Conservation (phyloP, 2,797 vertebrate genomes). For the Enteromius fasciolatus region DNA sequence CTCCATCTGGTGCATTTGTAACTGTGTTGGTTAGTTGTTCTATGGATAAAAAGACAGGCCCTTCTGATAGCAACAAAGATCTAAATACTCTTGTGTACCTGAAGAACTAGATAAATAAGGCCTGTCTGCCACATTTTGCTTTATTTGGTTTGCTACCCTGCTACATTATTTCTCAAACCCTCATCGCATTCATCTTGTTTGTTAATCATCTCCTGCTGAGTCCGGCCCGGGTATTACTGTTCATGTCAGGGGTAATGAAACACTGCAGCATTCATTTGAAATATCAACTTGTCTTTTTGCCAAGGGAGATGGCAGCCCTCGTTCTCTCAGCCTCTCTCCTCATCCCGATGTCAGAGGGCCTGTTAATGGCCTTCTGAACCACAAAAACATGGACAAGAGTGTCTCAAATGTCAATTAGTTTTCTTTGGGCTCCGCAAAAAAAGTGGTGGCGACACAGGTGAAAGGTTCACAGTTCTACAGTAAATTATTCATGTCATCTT, state of each 20-base stretch:
- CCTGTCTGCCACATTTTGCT: conserved; percentile 41
- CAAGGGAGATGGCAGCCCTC: conserved; percentile 48
- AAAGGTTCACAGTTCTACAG: conserved; percentile 17
- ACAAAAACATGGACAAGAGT: conserved; percentile 16
- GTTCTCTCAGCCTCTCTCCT: conserved; percentile 11
- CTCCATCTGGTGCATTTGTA: background rate
- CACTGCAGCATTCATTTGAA: conserved; percentile 52
- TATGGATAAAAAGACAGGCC: background rate
- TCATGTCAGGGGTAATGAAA: conserved; percentile 49
- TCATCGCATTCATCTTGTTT: conserved; percentile 34
- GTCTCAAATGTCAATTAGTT: conserved; percentile 6
- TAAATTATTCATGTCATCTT: background rate
- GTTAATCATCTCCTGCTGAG: conserved; percentile 52
- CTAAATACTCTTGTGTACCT: conserved; percentile 16
- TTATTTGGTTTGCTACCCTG: conserved; percentile 40
- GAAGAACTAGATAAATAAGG: conserved; percentile 1
- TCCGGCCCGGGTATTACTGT: conserved; percentile 35
- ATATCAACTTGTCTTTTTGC: conserved; percentile 59
- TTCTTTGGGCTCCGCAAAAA: background rate
- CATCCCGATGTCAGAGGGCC: conserved; percentile 23
- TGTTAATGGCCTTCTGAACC: conserved; percentile 27
- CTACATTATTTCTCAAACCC: conserved; percentile 22
- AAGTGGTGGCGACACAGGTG: background rate
- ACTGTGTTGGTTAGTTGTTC: background rate
- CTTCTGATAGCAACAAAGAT: background rate